Base-by-base conservation (phyloP, 2,113 vertebrate species). In the Callipepla californica region DNA sequence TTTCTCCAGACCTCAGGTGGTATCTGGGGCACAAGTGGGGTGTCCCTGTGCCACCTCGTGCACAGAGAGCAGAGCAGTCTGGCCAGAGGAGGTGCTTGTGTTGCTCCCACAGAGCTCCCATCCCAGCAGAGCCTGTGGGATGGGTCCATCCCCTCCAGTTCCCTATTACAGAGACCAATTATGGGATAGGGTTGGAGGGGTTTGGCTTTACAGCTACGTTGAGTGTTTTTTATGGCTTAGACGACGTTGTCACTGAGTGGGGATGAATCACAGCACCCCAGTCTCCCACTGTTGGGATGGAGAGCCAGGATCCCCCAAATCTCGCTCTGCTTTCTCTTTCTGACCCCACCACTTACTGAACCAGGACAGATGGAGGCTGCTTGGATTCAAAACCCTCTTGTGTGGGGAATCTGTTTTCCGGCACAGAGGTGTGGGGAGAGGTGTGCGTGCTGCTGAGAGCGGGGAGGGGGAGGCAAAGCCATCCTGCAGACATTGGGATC, bases 401-500 rank as follows among this genome's bases (percentile, higher is more conserved):
- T 17, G 13, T 13, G 9, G 40, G 17, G 44, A 61, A 89, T 40
- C 14, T 40, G 53, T 79, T 67, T 94, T 62, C 17, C 59, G 55
- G 15, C 50, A 50, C 16, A 8, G 55, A 38, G 47, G 51, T 59
- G 14, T 21, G 62, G 4, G 65, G 67, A 89, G 78, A 79, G 11
- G 12, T 32, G 25, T 69, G 16, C 2, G 1, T 73, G 81, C 78
- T 11, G 48, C 86, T 51, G 86, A 70, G 72, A 42, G 61, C 0
- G 0, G 18, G 61, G 57, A 81, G 59, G 42, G 72, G 75, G 68
- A 94, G 86, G 40, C 76, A 94, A 92, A 94, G 89, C 57, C 83
- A 90, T 90, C 73, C 83, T 85, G 66, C 80, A 92, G 87, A 76
- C 58, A 74, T 86, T 4, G 13, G 77, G 93, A 92, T 93, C 93